These are phyloP conservation scores for Diachasma alloeum DNA, from an alignment of 1,140 invertebrate genomes.

Conservation along the genomic window DNA sequence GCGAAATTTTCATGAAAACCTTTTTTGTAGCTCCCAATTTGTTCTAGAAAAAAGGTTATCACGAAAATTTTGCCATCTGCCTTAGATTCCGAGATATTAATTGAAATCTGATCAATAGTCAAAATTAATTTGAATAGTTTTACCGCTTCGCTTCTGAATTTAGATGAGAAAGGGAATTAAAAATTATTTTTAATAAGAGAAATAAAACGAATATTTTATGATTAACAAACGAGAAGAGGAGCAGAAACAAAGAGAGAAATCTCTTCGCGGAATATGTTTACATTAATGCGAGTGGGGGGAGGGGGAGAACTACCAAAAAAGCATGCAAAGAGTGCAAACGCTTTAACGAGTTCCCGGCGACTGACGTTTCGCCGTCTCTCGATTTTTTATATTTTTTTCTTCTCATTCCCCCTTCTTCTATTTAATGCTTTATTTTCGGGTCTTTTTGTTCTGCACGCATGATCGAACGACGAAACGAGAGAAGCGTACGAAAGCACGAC, in stretches of 20 bases:
- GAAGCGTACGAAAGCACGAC: background rate
- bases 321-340: slow-evolving; percentile 46
- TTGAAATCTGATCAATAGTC: too few species aligned
- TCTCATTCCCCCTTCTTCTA: background rate
- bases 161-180: too few species aligned
- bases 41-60: too few species aligned
- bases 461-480: background rate
- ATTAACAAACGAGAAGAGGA: slow-evolving; percentile 26
- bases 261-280: slow-evolving; percentile 53
- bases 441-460: slow-evolving; percentile 8
- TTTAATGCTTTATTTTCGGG: background rate
- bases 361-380: slow-evolving; percentile 29
- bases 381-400: slow-evolving; percentile 36
- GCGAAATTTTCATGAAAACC: background rate
- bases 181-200: too few species aligned
- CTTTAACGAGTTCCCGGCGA: slow-evolving; percentile 48
- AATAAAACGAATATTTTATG: too few species aligned
- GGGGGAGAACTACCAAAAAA: slow-evolving; percentile 6
- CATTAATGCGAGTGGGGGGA: slow-evolving; percentile 41
- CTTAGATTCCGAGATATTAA: too few species aligned
- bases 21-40: too few species aligned
- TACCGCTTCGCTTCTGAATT: too few species aligned
- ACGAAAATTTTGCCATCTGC: too few species aligned
- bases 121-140: too few species aligned
- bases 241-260: slow-evolving; percentile 35